These are phyloP conservation scores for Pollenia angustigena DNA, from an alignment of 2,888 invertebrate genomes.

Conservation along the genomic window DNA sequence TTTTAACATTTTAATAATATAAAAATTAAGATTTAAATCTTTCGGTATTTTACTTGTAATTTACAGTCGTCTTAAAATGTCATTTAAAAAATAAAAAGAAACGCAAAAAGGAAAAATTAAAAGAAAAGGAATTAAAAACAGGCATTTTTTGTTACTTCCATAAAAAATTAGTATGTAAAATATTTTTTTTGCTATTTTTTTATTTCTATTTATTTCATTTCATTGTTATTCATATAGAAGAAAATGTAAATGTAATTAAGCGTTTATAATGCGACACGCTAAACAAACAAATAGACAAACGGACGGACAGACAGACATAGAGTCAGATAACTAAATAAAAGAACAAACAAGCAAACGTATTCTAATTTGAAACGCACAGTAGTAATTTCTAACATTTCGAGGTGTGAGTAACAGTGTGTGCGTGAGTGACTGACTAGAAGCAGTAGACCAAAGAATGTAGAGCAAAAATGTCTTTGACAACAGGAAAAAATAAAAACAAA, in stretches of 20 bases:
- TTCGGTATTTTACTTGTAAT: conserved; percentile 68
- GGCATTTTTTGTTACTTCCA: conserved; percentile 61
- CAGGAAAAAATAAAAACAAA: conserved; percentile 47
- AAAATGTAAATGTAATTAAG: conserved; percentile 75
- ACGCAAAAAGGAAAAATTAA: conserved; percentile 36
- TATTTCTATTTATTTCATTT: conserved; percentile 54
- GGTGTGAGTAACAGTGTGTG: not conserved
- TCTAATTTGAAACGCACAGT: conserved; percentile 65
- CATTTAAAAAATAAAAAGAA: conserved; percentile 55
- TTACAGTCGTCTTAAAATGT: conserved; percentile 72
- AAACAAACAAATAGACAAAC: conserved; percentile 58
- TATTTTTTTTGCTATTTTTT: conserved; percentile 48
- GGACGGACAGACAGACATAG: conserved; percentile 35
- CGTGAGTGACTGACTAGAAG: conserved; percentile 35
- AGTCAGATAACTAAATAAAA: conserved; percentile 31
- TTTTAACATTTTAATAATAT: conserved; percentile 66
- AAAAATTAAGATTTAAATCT: conserved; percentile 72
- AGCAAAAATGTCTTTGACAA: conserved; percentile 35
- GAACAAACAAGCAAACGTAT: conserved; percentile 40
- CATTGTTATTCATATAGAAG: conserved; percentile 66
- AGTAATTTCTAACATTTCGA: conserved; percentile 5
- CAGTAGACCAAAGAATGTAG: conserved; percentile 60
- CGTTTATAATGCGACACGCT: conserved; percentile 74
- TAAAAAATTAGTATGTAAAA: conserved; percentile 63
- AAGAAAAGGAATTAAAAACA: conserved; percentile 61